Conservation (phyloP, 2,113 vertebrate genomes). For the Genyomyrus donnyi region DNA sequence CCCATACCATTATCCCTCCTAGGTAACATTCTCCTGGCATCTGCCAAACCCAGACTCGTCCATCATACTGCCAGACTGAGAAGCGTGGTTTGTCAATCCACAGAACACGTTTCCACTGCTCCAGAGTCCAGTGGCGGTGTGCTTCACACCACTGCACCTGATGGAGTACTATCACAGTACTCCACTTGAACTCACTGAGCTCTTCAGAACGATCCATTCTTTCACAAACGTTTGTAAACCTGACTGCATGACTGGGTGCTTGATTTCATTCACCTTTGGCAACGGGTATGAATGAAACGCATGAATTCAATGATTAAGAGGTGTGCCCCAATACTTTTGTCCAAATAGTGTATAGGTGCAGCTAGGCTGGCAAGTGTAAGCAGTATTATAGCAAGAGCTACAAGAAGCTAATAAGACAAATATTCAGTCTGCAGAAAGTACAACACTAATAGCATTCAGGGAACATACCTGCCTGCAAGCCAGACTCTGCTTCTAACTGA, state of each 20-base stretch:
- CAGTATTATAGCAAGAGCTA: not conserved
- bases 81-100: too few relatives aligned
- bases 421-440: not conserved
- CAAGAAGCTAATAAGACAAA: too few relatives aligned
- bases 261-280: not conserved
- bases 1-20: too few relatives aligned
- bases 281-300: not conserved
- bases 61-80: too few relatives aligned
- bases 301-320: not conserved
- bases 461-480: not conserved
- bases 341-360: too few relatives aligned
- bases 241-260: not conserved
- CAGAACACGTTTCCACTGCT: too few relatives aligned
- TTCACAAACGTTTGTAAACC: not conserved
- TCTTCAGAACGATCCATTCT: not conserved
- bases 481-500: not conserved
- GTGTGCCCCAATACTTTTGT: not conserved
- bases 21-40: too few relatives aligned
- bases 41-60: too few relatives aligned
- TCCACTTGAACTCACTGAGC: not conserved
- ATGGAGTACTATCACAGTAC: too few relatives aligned
- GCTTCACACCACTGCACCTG: too few relatives aligned
- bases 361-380: not conserved
- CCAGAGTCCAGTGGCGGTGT: too few relatives aligned
- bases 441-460: not conserved